phyloP scores from a whole-genome alignment of 1,140 invertebrate genomes.

The Pseudomyrmex dendroicus region DNA sequence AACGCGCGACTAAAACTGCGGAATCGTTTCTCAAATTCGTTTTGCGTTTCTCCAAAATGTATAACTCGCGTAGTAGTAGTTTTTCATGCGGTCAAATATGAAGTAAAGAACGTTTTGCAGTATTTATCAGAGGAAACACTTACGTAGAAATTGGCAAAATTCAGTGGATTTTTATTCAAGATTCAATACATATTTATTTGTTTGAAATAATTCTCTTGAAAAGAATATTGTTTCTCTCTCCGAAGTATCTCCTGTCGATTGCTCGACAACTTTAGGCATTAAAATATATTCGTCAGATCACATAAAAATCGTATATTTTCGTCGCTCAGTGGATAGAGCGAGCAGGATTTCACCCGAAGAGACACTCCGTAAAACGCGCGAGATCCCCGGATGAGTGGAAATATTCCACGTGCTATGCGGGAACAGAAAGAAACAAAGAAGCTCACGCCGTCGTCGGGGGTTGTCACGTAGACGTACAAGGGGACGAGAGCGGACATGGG shows the following conservation, averaged over 20 bases:
- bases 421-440: conserved; percentile 78
- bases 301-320: conserved; percentile 59
- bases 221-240: background rate
- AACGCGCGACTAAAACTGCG: conserved; percentile 54
- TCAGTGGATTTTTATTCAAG: background rate
- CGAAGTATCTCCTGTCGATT: background rate
- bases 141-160: background rate
- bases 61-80: background rate
- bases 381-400: conserved; percentile 55
- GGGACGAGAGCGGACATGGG: conserved; percentile 62
- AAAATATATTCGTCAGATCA: background rate
- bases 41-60: conserved; percentile 60
- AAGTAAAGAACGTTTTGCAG: background rate
- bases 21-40: conserved; percentile 54
- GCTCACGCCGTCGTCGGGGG: conserved; percentile 65
- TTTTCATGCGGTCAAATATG: conserved; percentile 9
- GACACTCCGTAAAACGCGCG: conserved; percentile 19
- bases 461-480: conserved; percentile 58
- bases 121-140: no score
- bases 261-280: background rate
- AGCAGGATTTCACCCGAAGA: conserved; percentile 9
- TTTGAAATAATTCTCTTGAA: no score
- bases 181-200: no score
- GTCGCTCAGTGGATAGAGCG: conserved; percentile 46
- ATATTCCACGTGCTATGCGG: conserved; percentile 69